These are phyloP conservation scores for Perdix hodgsoniae DNA, from an alignment of 2,797 vertebrate genomes.

Conservation along the genomic window DNA sequence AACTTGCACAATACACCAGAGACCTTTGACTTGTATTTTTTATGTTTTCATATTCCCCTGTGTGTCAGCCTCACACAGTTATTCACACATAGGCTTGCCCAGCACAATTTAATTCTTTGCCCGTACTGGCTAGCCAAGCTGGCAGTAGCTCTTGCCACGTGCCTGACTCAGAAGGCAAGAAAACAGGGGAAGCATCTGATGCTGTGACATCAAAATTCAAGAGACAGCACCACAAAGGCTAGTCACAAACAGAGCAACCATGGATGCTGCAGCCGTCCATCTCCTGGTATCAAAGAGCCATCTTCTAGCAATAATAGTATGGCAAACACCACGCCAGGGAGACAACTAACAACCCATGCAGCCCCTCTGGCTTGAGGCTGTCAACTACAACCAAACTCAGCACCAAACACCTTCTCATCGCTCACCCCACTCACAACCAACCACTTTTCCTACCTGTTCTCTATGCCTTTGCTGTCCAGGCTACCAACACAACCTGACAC, in stretches of 20 bases:
- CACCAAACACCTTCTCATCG: neutral
- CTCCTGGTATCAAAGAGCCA: neutral
- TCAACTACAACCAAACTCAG: neutral
- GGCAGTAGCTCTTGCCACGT: fast-evolving
- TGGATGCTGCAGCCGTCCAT: neutral
- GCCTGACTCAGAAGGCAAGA: fast-evolving
- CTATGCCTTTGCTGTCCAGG: neutral
- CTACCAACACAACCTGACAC: no score
- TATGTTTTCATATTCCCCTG: neutral
- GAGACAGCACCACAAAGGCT: neutral
- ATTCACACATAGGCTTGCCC: neutral
- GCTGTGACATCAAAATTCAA: neutral
- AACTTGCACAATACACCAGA: neutral
- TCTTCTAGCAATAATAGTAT: neutral
- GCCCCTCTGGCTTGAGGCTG: neutral
- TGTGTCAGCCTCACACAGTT: fast-evolving
- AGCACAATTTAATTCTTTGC: neutral
- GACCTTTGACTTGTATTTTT: neutral
- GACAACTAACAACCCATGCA: neutral
- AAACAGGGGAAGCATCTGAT: neutral
- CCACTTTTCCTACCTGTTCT: neutral
- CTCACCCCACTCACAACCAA: neutral
- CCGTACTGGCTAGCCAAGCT: neutral
- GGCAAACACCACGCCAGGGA: neutral
- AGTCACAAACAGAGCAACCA: neutral